Base-by-base conservation (phyloP, 64 coral and sea anemone species). In the Stichodactyla helianthus region DNA sequence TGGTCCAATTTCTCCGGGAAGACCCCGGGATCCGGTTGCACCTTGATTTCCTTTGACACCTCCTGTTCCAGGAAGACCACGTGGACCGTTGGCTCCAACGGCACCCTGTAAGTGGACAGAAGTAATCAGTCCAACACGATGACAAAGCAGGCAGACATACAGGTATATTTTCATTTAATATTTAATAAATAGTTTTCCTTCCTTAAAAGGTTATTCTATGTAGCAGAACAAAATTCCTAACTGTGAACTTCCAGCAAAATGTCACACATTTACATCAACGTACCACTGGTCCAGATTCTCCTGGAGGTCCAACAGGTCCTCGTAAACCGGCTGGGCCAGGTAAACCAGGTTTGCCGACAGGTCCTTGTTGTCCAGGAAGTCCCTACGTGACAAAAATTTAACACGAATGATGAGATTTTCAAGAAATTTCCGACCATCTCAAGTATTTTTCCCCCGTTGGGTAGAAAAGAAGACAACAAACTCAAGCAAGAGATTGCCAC, bases 31-130 rank as follows among this genome's bases (percentile, higher is more conserved):
- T 60, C 83, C 83, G 17, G 55, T 84, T 20, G 83, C 53, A 12
- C 83, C 83, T 14, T 63, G 83, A 26, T 84, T 84, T 60, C 83
- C 83, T 63, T 84, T 84, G 12, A 84, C 44, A n/a, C 83, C 83
- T 63, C 20, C 0, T 50, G 54, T 62, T 60, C 83, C 83, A 58
- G 83, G 83, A 27, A 59, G 27, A 60, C 83, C 83, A n/a, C 19
- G 83, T 20, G 83, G 5, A 59, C 83, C 83, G 44, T 20, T 54
- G n/a, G 54, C 7, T 4, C 83, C 83, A 20, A 35, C 50, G 6
- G 83, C 19, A 31, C 83, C 83, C 83, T 84, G 8, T 44, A 6
- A 3, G 53, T 10, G 26, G 50, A 52, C 16, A 10, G 51, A 10
- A 79, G 13, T 9, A 31, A 9, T 74, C 12, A 35, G 25, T 26